A percentile compares a stretch with the other conserved stretches of the same genome.
Evolutionary conservation across 2,888 invertebrate species (phyloP).

Genomic region (Rhaphigaster nebulosa): DNA sequence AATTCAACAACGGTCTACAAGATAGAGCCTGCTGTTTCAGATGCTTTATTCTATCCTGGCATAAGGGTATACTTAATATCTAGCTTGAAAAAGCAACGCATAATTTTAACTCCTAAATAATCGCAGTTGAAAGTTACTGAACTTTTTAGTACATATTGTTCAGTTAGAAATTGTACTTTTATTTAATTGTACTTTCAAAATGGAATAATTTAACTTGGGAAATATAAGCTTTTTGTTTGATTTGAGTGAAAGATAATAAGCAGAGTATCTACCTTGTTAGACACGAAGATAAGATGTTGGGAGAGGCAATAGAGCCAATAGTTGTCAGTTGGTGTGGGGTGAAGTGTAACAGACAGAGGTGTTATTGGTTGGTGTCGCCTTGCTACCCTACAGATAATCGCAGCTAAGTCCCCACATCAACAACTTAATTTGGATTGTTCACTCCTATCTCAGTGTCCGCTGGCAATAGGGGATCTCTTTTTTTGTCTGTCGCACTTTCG

Average conservation of each 20-base stretch:
- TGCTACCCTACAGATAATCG: slow-evolving; percentile 45
- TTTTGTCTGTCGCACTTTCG: neutral
- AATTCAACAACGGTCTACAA: too few species aligned
- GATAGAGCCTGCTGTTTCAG: too few species aligned
- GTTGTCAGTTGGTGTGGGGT: slow-evolving; percentile 31
- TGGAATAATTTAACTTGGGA: neutral
- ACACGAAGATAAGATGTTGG: neutral
- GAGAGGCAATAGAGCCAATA: neutral
- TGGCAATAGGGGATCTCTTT: neutral
- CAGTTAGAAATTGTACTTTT: neutral
- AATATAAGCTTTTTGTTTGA: too few species aligned
- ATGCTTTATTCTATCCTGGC: too few species aligned
- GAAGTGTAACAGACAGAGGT: slow-evolving; percentile 9
- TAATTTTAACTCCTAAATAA: too few species aligned
- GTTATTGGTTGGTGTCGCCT: slow-evolving; percentile 43
- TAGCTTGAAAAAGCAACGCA: too few species aligned
- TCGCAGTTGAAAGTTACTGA: too few species aligned
- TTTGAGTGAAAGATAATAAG: neutral
- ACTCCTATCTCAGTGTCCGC: slow-evolving; percentile 44
- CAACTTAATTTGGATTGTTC: slow-evolving; percentile 60
- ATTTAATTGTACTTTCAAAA: neutral
- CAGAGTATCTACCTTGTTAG: neutral
- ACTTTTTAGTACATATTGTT: too few species aligned
- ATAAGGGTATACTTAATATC: too few species aligned
- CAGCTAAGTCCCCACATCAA: slow-evolving; percentile 56